Percentiles rank a stretch among this genome's conserved stretches.
Conservation (phyloP, 2,888 invertebrate genomes). For the Nephrotoma flavescens region DNA sequence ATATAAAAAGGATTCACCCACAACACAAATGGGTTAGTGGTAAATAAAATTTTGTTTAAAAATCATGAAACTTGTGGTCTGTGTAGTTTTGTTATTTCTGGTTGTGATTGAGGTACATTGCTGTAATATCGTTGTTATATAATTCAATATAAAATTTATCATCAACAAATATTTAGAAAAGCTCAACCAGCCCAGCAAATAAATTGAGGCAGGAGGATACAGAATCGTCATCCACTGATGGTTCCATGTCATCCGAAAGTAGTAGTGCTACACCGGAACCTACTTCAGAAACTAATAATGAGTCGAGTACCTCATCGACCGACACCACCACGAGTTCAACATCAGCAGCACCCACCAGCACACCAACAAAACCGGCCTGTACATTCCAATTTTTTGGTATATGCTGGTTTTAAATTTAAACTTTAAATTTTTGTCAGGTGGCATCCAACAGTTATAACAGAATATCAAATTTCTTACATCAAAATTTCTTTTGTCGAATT, state of each 20-base stretch:
- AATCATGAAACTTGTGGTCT: background rate
- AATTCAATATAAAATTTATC: background rate
- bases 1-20: background rate
- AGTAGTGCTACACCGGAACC: background rate
- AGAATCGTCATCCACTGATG: background rate
- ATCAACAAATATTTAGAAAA: background rate
- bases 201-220: background rate
- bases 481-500: background rate
- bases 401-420: background rate
- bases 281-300: background rate
- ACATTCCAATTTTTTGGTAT: background rate
- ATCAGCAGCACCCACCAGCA: background rate
- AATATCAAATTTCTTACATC: background rate
- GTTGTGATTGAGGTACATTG: background rate
- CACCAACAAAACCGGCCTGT: background rate
- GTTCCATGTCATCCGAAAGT: background rate
- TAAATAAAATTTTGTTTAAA: background rate
- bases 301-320: background rate
- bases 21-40: background rate
- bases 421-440: too few species aligned
- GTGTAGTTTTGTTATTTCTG: background rate
- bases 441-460: background rate
- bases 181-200: background rate
- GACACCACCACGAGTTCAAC: background rate
- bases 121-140: background rate